Conservation (phyloP, 2,113 vertebrate species). For the Probosciger aterrimus region DNA sequence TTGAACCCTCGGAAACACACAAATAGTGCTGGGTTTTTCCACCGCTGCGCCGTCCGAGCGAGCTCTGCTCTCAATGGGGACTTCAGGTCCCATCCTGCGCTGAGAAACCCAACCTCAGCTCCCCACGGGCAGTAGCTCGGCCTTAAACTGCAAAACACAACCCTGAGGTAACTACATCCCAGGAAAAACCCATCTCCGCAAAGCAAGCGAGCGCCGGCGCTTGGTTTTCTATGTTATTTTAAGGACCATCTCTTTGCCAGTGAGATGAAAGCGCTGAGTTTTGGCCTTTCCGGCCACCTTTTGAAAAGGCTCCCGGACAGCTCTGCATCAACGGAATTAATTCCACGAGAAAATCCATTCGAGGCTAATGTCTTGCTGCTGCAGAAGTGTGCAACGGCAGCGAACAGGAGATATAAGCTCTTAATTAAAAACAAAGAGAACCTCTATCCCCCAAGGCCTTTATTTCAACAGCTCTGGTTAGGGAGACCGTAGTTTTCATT, state of each 20-base stretch:
- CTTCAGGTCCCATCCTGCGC: neutral
- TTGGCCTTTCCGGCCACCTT: constrained; percentile 26
- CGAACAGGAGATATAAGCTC: constrained; percentile 30
- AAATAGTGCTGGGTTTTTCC: constrained; percentile 43
- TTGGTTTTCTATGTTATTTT: neutral
- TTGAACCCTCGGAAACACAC: constrained; percentile 43
- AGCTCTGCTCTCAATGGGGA: neutral
- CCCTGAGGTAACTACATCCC: neutral
- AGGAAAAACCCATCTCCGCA: neutral
- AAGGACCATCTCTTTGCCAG: constrained; percentile 11
- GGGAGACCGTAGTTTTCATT: constrained; percentile 13
- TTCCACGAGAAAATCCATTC: neutral
- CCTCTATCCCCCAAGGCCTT: constrained; percentile 33
- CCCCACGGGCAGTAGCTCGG: neutral
- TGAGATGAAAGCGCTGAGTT: constrained; percentile 36
- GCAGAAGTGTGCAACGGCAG: neutral
- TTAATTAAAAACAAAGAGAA: constrained; percentile 61
- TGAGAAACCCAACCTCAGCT: neutral
- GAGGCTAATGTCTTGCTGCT: neutral
- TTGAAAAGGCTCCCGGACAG: neutral
- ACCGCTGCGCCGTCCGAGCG: fast-evolving
- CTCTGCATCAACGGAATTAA: constrained; percentile 37
- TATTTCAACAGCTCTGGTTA: constrained; percentile 22
- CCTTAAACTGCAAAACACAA: neutral
- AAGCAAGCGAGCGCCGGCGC: neutral